Evolutionary conservation across 2,888 invertebrate species (phyloP).

Genomic region (Lottia gigantea): DNA sequence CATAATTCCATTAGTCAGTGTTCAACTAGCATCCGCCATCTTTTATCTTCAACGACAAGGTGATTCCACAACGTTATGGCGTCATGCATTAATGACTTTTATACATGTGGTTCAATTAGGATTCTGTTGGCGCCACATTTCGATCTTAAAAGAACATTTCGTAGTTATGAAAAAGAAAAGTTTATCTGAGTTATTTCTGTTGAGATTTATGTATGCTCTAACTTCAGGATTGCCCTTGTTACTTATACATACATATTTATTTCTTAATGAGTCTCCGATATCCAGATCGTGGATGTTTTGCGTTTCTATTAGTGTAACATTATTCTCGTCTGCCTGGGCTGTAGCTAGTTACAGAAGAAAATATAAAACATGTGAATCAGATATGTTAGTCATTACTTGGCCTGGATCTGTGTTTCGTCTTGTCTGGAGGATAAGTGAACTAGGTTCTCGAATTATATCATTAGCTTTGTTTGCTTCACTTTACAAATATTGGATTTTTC

Average conservation of each 20-base stretch:
- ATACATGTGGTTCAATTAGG: constrained; percentile 69
- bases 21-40: constrained; percentile 74
- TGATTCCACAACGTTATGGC: constrained; percentile 37
- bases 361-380: constrained; percentile 36
- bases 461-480: constrained; percentile 86
- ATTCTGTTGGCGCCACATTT: constrained; percentile 78
- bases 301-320: constrained; percentile 82
- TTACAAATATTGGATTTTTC: constrained; percentile 82
- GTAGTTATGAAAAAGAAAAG: constrained; percentile 85
- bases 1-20: constrained; percentile 76
- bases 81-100: constrained; percentile 74
- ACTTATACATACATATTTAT: constrained; percentile 81
- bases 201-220: constrained; percentile 87
- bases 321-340: constrained; percentile 91
- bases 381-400: constrained; percentile 82
- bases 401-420: constrained; percentile 84
- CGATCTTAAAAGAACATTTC: constrained; percentile 86
- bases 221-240: constrained; percentile 90
- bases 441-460: constrained; percentile 80
- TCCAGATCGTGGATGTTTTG: constrained; percentile 65
- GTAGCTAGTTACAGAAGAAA: constrained; percentile 85
- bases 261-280: constrained; percentile 67
- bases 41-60: constrained; percentile 42
- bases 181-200: constrained; percentile 77
- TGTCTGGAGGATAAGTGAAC: constrained; percentile 85